Conservation (phyloP, 37 sponge, comb jelly and placozoan species). For the Beroe ovata region DNA sequence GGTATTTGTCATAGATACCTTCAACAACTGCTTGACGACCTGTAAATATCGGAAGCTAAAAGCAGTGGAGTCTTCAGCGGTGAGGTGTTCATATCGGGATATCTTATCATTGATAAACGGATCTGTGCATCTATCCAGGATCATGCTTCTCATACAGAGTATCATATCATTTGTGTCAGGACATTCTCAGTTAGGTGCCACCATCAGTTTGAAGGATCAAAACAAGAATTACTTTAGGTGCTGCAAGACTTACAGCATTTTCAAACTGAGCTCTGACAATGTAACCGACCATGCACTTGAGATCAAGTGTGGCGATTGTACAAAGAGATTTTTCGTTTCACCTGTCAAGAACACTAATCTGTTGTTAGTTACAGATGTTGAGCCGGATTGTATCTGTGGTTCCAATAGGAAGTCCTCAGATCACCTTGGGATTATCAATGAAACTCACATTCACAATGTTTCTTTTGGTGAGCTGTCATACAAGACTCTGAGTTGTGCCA, state of each 20-base stretch:
- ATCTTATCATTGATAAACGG: background rate
- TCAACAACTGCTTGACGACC: slow-evolving; percentile 24
- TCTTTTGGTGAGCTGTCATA: slow-evolving; percentile 35
- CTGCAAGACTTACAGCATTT: slow-evolving; percentile 9
- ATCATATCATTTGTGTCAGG: background rate
- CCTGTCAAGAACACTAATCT: slow-evolving; percentile 7
- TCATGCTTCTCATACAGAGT: background rate
- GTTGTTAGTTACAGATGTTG: background rate
- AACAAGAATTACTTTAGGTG: background rate
- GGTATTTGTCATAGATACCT: background rate
- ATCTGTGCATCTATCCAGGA: background rate
- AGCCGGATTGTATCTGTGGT: slow-evolving; percentile 20
- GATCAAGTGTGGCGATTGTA: background rate
- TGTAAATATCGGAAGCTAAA: background rate
- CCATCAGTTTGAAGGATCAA: slow-evolving; percentile 7
- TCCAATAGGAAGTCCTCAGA: background rate
- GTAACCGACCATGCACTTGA: background rate
- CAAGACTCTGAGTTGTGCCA: background rate
- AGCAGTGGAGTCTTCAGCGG: background rate
- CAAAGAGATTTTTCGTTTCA: background rate
- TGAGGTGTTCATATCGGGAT: background rate
- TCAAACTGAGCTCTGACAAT: background rate
- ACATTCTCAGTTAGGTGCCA: slow-evolving; percentile 21
- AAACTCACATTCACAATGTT: background rate
- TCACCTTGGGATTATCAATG: background rate